Conservation (phyloP, 2,888 invertebrate genomes). For the Drosophila austrosaltans region DNA sequence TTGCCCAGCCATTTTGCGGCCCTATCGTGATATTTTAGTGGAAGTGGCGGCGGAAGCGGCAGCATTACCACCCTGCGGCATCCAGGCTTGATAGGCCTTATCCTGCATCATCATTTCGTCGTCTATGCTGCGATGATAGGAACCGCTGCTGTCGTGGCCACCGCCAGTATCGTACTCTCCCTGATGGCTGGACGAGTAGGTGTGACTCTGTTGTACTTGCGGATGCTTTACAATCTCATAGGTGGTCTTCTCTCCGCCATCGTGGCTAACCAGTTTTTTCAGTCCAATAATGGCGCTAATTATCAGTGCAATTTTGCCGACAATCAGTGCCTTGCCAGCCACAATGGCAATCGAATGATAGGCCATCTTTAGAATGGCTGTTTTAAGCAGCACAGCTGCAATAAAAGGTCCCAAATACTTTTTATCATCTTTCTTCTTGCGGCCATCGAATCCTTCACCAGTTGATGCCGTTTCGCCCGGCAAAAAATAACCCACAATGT, state of each 20-base stretch:
- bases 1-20: slow-evolving; percentile 12
- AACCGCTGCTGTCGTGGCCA: slow-evolving; percentile 85
- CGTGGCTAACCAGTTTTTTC: slow-evolving; percentile 90
- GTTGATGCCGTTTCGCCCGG: slow-evolving; percentile 33
- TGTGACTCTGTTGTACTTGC: slow-evolving; percentile 90
- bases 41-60: slow-evolving; percentile 17
- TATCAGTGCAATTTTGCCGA: slow-evolving; percentile 92
- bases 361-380: slow-evolving; percentile 89
- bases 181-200: slow-evolving; percentile 88
- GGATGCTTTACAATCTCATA: slow-evolving; percentile 94
- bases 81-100: slow-evolving; percentile 86
- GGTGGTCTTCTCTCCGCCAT: slow-evolving; percentile 90
- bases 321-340: slow-evolving; percentile 91
- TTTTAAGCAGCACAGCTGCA: slow-evolving; percentile 88
- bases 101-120: slow-evolving; percentile 87
- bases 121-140: slow-evolving; percentile 86
- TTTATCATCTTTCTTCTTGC: slow-evolving; percentile 85
- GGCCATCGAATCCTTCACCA: slow-evolving; percentile 84
- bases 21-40: slow-evolving; percentile 59
- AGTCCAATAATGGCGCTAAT: slow-evolving; percentile 91
- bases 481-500: slow-evolving; percentile 82
- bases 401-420: slow-evolving; percentile 88
- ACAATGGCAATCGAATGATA: slow-evolving; percentile 90
- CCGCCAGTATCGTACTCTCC: slow-evolving; percentile 87
- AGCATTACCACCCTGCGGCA: slow-evolving; percentile 67